Evolutionary conservation across 2,113 vertebrate species (phyloP), one percentile per base, ranked within the genome.

Genomic region (Charina bottae): DNA sequence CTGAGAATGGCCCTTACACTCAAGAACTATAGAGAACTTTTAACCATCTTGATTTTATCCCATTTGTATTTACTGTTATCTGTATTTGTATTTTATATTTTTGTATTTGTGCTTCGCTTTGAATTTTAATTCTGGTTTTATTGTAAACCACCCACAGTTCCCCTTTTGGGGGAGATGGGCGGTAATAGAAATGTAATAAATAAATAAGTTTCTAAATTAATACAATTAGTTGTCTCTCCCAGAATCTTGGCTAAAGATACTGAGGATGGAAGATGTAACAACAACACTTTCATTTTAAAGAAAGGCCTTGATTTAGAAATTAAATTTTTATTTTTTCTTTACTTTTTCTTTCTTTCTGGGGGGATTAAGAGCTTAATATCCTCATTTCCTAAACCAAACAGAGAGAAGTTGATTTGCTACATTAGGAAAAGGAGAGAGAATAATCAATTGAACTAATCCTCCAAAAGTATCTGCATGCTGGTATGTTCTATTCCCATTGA

Each of bases 121-220:
- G n/a, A n/a, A n/a, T n/a, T n/a, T n/a, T n/a, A n/a, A n/a, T n/a
- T n/a, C n/a, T n/a, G n/a, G n/a, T n/a, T n/a, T n/a, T n/a, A n/a
- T n/a, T n/a, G n/a, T n/a, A n/a, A n/a, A n/a, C n/a, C n/a, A n/a
- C n/a, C n/a, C n/a, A n/a, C n/a, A n/a, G n/a, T n/a, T n/a, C n/a
- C n/a, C n/a, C n/a, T n/a, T n/a, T n/a, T n/a, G n/a, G n/a, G n/a
- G n/a, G n/a, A n/a, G n/a, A n/a, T n/a, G n/a, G n/a, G n/a, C n/a
- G n/a, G n/a, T n/a, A n/a, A n/a, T n/a, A n/a, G n/a, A n/a, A n/a
- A n/a, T n/a, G n/a, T n/a, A n/a, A n/a, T n/a, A n/a, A n/a, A n/a
- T n/a, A n/a, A n/a, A n/a, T n/a, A 42, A 42, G 68, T 90, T 97
- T 95, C 96, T 97, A 97, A 97, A 95, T 93, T 85, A 94, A 96